Evolutionary conservation across 2,113 vertebrate species (phyloP), one percentile per base, ranked within the genome.

Genomic region (Capreolus pygargus): DNA sequence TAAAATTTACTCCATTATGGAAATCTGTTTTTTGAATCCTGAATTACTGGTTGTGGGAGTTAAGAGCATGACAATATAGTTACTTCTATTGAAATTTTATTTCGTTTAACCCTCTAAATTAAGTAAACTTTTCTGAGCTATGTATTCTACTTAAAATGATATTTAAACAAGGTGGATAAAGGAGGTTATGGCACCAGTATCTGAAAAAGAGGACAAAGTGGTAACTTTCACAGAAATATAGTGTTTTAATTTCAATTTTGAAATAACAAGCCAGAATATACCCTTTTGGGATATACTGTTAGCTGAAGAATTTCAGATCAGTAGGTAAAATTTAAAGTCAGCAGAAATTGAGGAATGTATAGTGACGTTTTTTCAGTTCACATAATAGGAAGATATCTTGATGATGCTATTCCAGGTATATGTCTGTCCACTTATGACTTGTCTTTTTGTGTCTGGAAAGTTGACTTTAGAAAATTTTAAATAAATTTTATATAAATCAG

Each of bases 231-330:
- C 15, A 79, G 54, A 86, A 60, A 84, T 67, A 58, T 0, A 27
- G 30, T 85, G 23, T 91, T 96, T 97, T 87, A 85, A 91, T 89
- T 39, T 92, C 89, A 93, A 12, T 85, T 97, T 97, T 93, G 81
- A 91, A 96, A 89, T 94, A 86, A 60, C 13, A 82, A 76, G 36
- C 30, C 8, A 43, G 47, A 67, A 55, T 70, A 83, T 61, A 81
- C 17, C 43, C 14, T 78, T 92, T 74, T 61, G 84, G 86, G 36
- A 7, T 78, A 5, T 8, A n/a, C 21, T 61, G 3, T 86, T 82
- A 82, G 30, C 76, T 86, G 39, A 64, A 92, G 83, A 84, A 92
- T 86, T 92, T 57, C 25, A 0, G 23, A 8, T 86, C 33, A 81
- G 19, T 36, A 79, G 23, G 21, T 87, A 83, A 84, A 93, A 83